phyloP scores from a whole-genome alignment of 2,888 invertebrate species.

The Cephus pygmeus region DNA sequence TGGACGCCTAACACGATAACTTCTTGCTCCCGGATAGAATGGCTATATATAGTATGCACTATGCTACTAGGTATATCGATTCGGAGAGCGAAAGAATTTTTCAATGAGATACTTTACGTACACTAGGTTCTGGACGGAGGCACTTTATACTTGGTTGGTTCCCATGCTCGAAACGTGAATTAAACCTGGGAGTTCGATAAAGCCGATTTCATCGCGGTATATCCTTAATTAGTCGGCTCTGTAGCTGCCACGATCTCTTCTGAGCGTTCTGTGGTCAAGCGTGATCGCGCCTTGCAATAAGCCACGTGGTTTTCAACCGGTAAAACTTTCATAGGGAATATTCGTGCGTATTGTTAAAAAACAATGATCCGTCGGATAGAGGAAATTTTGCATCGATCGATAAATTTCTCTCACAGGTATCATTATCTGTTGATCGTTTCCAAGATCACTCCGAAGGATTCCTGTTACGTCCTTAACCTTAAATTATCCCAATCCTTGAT shows the following conservation, averaged over 20 bases:
- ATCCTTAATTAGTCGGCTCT: neutral
- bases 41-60: neutral
- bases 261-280: neutral
- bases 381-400: neutral
- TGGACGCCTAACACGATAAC: neutral
- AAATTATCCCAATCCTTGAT: neutral
- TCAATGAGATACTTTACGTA: neutral
- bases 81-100: neutral
- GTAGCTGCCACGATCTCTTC: neutral
- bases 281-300: neutral
- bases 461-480: neutral
- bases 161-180: neutral
- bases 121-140: neutral
- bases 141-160: neutral
- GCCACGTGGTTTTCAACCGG: neutral
- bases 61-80: neutral
- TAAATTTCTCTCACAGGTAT: neutral
- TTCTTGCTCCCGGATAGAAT: neutral
- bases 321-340: neutral
- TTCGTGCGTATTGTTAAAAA: neutral
- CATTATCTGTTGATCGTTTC: neutral
- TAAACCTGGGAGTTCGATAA: neutral
- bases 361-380: neutral
- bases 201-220: neutral
- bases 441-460: neutral